Base-by-base conservation (phyloP, 2,797 vertebrate species). In the Orestias chungarensis region DNA sequence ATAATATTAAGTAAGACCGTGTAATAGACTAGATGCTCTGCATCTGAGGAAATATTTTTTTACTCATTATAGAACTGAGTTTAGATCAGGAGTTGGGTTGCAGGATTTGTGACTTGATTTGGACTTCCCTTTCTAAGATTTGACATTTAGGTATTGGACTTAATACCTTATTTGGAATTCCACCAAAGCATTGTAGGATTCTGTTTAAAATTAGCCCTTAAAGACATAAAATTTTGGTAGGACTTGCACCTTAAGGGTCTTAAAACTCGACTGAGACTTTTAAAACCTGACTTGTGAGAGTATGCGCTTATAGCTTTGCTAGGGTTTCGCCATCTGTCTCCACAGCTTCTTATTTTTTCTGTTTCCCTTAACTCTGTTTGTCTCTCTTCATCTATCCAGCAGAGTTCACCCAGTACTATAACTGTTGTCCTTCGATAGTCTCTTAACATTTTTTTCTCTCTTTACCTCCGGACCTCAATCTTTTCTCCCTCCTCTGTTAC, bases 301-400 rank as follows among this genome's bases (percentile, higher is more conserved):
- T 5, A 2, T 23, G 17, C 23, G 55, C 18, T 20, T 82, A 82
- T 80, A 82, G 75, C 38, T 73, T 82, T 66, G 38, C 20, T 33
- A 42, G 29, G 15, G 17, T 67, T 46, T 47, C 57, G 57, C 27
- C 18, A 0, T 43, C 66, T 62, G 54, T 33, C 54, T 44, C 70
- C 57, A 76, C 57, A 73, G 74, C 70, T 82, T 46, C 64, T 66
- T 74, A 68, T 61, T 46, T 54, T 31, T 66, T 44, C 74, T 78
- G 84, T 81, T 69, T 55, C 79, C 69, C 82, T 68, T 71, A 83
- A 84, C 80, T n/a, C n/a, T n/a, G n/a, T n/a, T n/a, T n/a, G n/a
- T n/a, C n/a, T n/a, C n/a, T n/a, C n/a, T n/a, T n/a, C n/a, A n/a
- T n/a, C n/a, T n/a, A n/a, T n/a, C n/a, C n/a, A n/a, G n/a, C n/a